phyloP scores from a whole-genome alignment of 2,888 invertebrate genomes.

The Campoplex nolae region DNA sequence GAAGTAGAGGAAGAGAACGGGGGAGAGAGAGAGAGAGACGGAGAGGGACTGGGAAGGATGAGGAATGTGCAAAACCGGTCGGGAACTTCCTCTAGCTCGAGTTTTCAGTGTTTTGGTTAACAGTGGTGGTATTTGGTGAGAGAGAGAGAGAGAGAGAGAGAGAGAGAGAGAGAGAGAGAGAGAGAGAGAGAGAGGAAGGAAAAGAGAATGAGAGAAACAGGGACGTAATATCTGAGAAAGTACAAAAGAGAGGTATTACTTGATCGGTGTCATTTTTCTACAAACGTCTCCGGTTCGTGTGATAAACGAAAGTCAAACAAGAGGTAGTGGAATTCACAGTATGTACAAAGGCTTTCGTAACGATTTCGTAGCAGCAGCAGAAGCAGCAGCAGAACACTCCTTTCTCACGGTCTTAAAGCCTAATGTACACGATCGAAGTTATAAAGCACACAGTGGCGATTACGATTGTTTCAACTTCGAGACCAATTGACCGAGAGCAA shows the following conservation, averaged over 20 bases:
- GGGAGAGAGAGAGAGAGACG: background rate
- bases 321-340: constrained; percentile 28
- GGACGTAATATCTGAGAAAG: background rate
- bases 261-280: constrained; percentile 43
- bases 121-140: constrained; percentile 34
- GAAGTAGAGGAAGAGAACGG: background rate
- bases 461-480: constrained; percentile 5
- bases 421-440: constrained; percentile 5
- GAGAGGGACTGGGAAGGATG: background rate
- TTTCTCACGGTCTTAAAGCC: background rate
- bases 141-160: background rate
- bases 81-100: constrained; percentile 49
- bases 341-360: constrained; percentile 23
- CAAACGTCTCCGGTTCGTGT: constrained; percentile 18
- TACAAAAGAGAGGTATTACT: constrained; percentile 41
- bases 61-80: constrained; percentile 12
- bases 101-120: constrained; percentile 57
- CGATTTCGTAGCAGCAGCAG: constrained; percentile 11
- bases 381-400: background rate
- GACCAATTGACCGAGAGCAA: constrained; percentile 44
- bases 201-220: constrained; percentile 9
- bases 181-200: background rate
- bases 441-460: constrained; percentile 38
- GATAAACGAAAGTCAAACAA: constrained; percentile 61
- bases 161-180: constrained; percentile 28